Evolutionary conservation across 2,888 invertebrate species (phyloP), one percentile per base, ranked within the genome.

Genomic region (Timema podura): DNA sequence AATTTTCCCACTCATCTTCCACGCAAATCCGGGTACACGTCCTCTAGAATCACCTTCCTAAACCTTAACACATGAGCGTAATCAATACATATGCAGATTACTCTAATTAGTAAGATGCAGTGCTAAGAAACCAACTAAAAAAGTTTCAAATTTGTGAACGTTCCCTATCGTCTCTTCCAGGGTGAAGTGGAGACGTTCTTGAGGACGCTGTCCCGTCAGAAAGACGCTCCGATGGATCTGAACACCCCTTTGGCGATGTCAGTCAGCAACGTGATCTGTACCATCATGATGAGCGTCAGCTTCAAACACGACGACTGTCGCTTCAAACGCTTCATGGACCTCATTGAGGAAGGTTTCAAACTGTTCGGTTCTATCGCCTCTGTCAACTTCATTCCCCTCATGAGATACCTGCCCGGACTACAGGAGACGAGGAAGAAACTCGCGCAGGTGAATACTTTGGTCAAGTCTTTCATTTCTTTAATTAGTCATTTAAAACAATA

Each of bases 261-360:
- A 48, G 90, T 95, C 75, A 93, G 92, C 78, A 96, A 96, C 81
- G 94, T 96, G 6, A 95, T 96, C 75, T 95, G 95, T 81, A 91
- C 92, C 74, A 88, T 95, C 76, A 88, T 95, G 77, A 95, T 96
- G 95, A 92, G 93, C 48, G 89, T 92, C 6, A 86, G 93, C 59
- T 96, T 95, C 81, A 87, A 88, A 70, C 87, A 89, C 75, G 89
- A 91, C 68, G 94, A 95, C 79, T 82, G 83, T 6, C 86, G 90
- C 68, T 95, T 95, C 81, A 85, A 86, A 68, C 86, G 92, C 70
- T 91, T 95, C 77, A 93, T 93, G 86, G 83, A 86, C 74, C 85
- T 95, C n/a, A 93, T 95, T 77, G 94, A 95, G 78, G 95, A 96
- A 82, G 96, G 96, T 48, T 95, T 96, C 88, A 86, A 88, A 70